Percentiles rank a stretch among this genome's conserved stretches.
Conservation (phyloP, 2,888 invertebrate genomes). For the Tipula lateralis region DNA sequence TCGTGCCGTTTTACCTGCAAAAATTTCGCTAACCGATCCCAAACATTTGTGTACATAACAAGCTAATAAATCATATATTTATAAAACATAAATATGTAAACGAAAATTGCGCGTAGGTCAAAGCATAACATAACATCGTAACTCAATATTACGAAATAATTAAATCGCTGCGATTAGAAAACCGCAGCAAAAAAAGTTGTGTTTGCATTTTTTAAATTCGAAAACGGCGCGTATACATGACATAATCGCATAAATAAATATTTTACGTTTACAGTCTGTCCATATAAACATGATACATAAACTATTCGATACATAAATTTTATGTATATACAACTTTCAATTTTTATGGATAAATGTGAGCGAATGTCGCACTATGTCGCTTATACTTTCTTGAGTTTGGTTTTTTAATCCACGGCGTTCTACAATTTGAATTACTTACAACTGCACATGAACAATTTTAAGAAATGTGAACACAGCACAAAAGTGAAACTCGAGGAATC, state of each 20-base stretch:
- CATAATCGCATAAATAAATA: neutral
- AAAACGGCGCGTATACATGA: neutral
- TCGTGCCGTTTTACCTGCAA: too few species aligned
- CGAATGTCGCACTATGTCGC: neutral
- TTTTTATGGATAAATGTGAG: neutral
- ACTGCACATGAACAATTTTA: too few species aligned
- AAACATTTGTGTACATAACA: too few species aligned
- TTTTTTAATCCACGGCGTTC: neutral
- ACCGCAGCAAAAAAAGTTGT: neutral
- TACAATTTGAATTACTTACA: neutral
- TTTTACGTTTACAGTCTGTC: neutral
- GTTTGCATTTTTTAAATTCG: neutral
- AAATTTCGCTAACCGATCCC: too few species aligned
- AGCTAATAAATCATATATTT: too few species aligned
- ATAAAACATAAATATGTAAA: too few species aligned
- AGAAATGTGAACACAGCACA: neutral
- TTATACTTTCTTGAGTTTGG: neutral
- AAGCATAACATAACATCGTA: neutral
- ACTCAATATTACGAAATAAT: neutral
- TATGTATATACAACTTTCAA: neutral
- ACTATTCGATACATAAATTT: neutral
- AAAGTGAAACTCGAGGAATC: neutral
- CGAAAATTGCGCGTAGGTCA: too few species aligned
- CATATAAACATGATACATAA: neutral
- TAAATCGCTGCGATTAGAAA: neutral